Evolutionary conservation across 2,113 vertebrate genomes (phyloP).

Genomic region (Ploceus nigricollis): DNA sequence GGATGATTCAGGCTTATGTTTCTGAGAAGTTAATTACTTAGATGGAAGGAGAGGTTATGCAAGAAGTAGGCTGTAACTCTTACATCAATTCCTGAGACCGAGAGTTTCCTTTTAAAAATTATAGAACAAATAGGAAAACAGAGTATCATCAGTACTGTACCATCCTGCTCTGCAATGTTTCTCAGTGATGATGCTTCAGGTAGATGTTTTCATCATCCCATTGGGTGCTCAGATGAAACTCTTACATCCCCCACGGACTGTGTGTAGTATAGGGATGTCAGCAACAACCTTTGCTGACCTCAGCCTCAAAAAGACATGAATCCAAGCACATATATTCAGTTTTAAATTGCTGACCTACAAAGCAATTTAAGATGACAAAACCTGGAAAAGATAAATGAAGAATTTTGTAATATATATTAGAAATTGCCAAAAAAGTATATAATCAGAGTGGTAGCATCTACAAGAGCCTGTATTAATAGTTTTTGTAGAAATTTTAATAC

Average conservation of each 20-base stretch:
- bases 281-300: neutral
- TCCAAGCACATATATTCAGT: neutral
- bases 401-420: neutral
- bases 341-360: neutral
- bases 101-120: neutral
- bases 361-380: neutral
- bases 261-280: neutral
- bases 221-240: neutral
- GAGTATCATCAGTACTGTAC: neutral
- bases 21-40: neutral
- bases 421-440: neutral
- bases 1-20: neutral
- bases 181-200: neutral
- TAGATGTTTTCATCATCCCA: neutral
- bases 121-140: neutral
- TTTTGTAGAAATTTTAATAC: neutral
- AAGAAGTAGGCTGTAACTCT: neutral
- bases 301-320: neutral
- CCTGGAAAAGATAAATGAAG: neutral
- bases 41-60: neutral
- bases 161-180: neutral
- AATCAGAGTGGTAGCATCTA: neutral
- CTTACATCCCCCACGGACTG: rapidly evolving
- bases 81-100: neutral
- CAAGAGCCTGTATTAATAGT: neutral